Evolutionary conservation across 2,888 invertebrate genomes (phyloP), one percentile per base, ranked within the genome.

Genomic region (Parnassius apollo): DNA sequence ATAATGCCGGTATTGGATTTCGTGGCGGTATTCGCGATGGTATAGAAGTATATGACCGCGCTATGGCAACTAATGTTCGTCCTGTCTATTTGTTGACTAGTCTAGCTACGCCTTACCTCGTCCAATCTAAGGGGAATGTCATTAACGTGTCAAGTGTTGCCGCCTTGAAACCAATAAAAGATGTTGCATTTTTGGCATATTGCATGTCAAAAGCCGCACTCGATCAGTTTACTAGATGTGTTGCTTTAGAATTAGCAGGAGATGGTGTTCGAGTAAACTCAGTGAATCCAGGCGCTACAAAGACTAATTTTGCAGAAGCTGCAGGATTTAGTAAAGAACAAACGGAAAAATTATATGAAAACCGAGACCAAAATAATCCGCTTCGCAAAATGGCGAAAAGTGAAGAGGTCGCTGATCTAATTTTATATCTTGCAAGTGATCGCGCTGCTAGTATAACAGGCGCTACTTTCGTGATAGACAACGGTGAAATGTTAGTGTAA

Each of bases 221-320:
- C 18, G 18, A 18, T 18, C 18, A 18, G 18, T 95, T 99, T 71
- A 99, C 99, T 0, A 94, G 95, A 78, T 98, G 98, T 80, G 92
- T 95, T 9, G 98, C 99, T 12, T 84, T 98, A 59, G 98, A 97
- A 76, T 85, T 97, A 59, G 96, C 95, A 48, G 77, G 93, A 0
- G 94, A 95, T 74, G 94, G 95, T 68, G 96, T 98, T 0, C 93
- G 98, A 50, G 97, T 96, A 0, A 98, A 98, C 85, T 94, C 96
- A 45, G 97, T 98, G 0, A 98, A 97, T 88, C 98, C 98, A 9
- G 98, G 98, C n/a, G 98, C 98, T 0, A 95, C 96, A 7, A 85
- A 95, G n/a, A 98, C 98, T n/a, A 67, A 77, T 42, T 90, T 90
- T 66, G 82, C 76, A 18, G 77, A 81, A 72, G 86, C 97, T 95